Base-by-base conservation (phyloP, 2,888 invertebrate genomes). In the Prosapia bicincta region DNA sequence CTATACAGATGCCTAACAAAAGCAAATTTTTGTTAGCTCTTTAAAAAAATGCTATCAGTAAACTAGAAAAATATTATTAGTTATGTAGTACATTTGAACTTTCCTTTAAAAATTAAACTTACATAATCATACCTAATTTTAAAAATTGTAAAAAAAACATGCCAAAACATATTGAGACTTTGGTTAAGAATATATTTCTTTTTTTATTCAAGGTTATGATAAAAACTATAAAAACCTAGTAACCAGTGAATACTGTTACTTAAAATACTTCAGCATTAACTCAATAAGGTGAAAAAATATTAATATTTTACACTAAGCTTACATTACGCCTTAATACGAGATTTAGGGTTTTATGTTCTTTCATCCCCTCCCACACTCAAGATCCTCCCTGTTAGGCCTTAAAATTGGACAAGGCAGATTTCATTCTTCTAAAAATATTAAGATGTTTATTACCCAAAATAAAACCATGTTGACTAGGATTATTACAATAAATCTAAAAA, bases 351-450 rank as follows among this genome's bases (percentile, higher is more conserved):
- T 54, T 54, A 15, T 54, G 54, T 54, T n/a, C 20, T 54, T 54
- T 54, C 54, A 54, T 54, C 54, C 54, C 54, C 54, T 54, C 54
- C 54, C 54, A 54, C 54, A 54, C 54, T 54, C 54, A 54, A 54
- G 54, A 54, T 54, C 54, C 54, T 54, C 54, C 54, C 54, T 54
- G 54, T 54, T 54, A 54, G 54, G 54, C 54, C 54, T 54, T 54
- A 54, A 54, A 30, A 54, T 54, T 54, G 54, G 54, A n/a, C n/a
- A 20, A 20, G 54, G 20, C 20, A 54, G 20, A 3, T 54, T 54
- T 54, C 1, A 3, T 54, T 54, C 5, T 2, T 3, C 3, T 2
- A 20, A 54, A 5, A 54, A 20, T 20, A 54, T 6, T 9, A 30
- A 30, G 30, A 6, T 30, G 30, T 9, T 5, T 9, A 30, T 5